Evolutionary conservation across 2,113 vertebrate genomes (phyloP), one percentile per base, ranked within the genome.

Genomic region (Heterotis niloticus): DNA sequence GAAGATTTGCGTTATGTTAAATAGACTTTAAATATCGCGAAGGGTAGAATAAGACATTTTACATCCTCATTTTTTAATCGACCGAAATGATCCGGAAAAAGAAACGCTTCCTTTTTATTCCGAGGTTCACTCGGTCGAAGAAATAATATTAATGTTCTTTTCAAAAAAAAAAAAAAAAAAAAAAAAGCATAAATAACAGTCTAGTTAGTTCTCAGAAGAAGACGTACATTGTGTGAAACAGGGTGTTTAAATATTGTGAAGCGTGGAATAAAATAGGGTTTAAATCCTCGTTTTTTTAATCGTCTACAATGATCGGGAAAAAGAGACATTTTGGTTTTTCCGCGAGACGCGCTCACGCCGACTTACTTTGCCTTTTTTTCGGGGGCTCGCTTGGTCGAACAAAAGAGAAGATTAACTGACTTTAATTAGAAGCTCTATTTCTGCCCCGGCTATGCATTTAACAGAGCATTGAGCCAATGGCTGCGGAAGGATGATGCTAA

Each of bases 401-500:
- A 71, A 70, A 77, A 10, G 13, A 64, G 34, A 18, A 80, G 71
- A 77, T 62, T 66, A 52, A 81, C 26, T 82, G 20, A 80, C 52
- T 82, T 66, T 77, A 81, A 82, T 76, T 78, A 65, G 14, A 75
- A 64, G 76, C 78, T 51, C 13, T 26, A 26, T 81, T 54, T 52
- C 69, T 75, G 52, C 64, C 68, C 56, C 64, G 60, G 34, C 72
- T 65, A 72, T 64, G 54, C 44, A 11, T 75, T n/a, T 80, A 82
- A 79, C 80, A 75, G 26, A 65, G 23, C 59, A 70, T 64, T 73
- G 24, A 77, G 73, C 64, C 70, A 59, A 71, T 79, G 20, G 70
- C 76, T 29, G 29, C 75, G 12, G 17, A 24, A 34, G 57, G 57
- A 70, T 77, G 70, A 70, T 70, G 76, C 56, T 79, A 83, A 80